Percentiles rank a stretch among this genome's conserved stretches.
These are phyloP conservation scores for Acromyrmex charruanus DNA, from an alignment of 1,140 invertebrate species.

Conservation along the genomic window DNA sequence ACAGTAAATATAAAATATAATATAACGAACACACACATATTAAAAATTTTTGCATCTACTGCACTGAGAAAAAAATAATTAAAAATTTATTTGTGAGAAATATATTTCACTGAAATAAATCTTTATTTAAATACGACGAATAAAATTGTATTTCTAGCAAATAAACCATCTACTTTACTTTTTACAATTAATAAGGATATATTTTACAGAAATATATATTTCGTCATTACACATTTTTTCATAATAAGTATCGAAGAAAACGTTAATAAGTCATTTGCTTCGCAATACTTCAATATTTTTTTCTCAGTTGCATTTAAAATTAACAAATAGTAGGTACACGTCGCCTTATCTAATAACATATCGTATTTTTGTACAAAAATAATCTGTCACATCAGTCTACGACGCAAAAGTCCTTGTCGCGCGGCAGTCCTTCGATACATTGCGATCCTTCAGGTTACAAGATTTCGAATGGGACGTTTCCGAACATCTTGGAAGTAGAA, in stretches of 20 bases:
- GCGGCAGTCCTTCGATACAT: not conserved
- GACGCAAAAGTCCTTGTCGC: slow-evolving; percentile 46
- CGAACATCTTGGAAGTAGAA: slow-evolving; percentile 29
- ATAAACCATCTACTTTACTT: too few relatives aligned
- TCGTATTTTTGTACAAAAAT: slow-evolving; percentile 46
- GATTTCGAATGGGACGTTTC: slow-evolving; percentile 27
- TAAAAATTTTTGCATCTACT: not conserved
- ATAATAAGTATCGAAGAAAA: too few relatives aligned
- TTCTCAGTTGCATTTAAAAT: not conserved
- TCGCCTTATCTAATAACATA: slow-evolving; percentile 17
- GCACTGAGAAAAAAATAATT: too few relatives aligned
- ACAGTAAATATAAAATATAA: not conserved
- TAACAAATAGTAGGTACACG: not conserved
- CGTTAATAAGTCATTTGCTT: too few relatives aligned
- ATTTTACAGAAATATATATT: too few relatives aligned
- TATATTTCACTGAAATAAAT: too few relatives aligned
- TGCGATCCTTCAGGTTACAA: not conserved
- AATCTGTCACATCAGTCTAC: slow-evolving; percentile 37
- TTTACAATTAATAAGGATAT: too few relatives aligned
- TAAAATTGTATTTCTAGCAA: too few relatives aligned
- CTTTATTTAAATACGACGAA: too few relatives aligned
- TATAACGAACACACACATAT: slow-evolving; percentile 1
- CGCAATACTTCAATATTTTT: too few relatives aligned
- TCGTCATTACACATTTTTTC: too few relatives aligned
- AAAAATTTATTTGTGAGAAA: too few relatives aligned